Percentiles rank a stretch among this genome's conserved stretches.
phyloP scores from a whole-genome alignment of 2,888 invertebrate species.

The Empis stercorea region DNA sequence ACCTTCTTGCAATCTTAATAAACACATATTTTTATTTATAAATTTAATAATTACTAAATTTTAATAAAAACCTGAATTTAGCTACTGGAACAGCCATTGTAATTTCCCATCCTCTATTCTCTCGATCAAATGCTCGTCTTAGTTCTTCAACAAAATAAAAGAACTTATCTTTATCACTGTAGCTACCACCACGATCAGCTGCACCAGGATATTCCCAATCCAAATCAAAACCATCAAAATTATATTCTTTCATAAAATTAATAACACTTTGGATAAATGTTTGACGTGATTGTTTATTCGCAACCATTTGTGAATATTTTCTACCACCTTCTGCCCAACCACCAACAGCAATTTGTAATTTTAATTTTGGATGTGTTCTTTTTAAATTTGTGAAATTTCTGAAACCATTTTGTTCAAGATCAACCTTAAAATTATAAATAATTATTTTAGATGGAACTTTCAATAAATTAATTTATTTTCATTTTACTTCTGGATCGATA shows the following conservation, averaged over 20 bases:
- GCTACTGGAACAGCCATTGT: slow-evolving; percentile 84
- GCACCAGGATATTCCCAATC: slow-evolving; percentile 91
- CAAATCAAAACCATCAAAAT: slow-evolving; percentile 74
- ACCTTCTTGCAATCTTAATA: slow-evolving; percentile 75
- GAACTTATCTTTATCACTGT: slow-evolving; percentile 72
- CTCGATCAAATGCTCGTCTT: slow-evolving; percentile 61
- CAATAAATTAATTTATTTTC: slow-evolving; percentile 1
- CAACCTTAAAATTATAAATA: too few species aligned
- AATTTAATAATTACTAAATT: too few species aligned
- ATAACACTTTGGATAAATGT: slow-evolving; percentile 64
- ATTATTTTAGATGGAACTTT: too few species aligned
- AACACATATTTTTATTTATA: too few species aligned
- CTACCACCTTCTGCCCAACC: slow-evolving; percentile 85
- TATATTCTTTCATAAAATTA: slow-evolving; percentile 60
- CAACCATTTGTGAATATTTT: slow-evolving; percentile 74
- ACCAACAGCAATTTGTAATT: slow-evolving; percentile 70
- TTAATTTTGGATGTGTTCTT: slow-evolving; percentile 54
- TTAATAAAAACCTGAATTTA: slow-evolving; percentile 46
- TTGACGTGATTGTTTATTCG: slow-evolving; percentile 51
- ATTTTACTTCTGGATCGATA: slow-evolving; percentile 61
- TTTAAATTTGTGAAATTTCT: slow-evolving; percentile 64
- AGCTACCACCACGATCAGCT: slow-evolving; percentile 71
- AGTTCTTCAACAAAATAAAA: slow-evolving; percentile 72
- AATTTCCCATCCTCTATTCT: slow-evolving; percentile 68
- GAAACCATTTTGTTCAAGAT: slow-evolving; percentile 63